Conservation (phyloP, 2,888 invertebrate species). For the Stenoptilia bipunctidactyla region DNA sequence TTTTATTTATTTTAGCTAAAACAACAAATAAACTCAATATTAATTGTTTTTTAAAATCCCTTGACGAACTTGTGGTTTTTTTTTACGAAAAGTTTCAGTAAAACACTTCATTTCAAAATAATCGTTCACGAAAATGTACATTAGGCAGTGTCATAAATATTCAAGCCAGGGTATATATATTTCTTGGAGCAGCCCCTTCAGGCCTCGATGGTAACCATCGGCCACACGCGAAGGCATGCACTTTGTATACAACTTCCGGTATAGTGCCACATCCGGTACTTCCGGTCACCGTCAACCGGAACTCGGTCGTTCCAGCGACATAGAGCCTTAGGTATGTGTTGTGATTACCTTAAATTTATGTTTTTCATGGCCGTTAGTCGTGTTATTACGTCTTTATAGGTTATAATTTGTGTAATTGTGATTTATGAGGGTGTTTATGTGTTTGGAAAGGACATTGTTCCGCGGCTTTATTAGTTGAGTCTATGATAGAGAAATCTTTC, state of each 20-base stretch:
- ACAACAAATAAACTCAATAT: too few relatives aligned
- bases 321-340: conserved; percentile 61
- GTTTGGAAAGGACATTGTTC: too few relatives aligned
- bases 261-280: conserved; percentile 23
- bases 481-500: too few relatives aligned
- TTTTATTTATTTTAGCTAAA: too few relatives aligned
- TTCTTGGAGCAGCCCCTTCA: conserved; percentile 11
- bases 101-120: too few relatives aligned
- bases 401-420: conserved; percentile 6
- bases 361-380: conserved; percentile 26
- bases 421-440: conserved; percentile 4
- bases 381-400: conserved; percentile 38
- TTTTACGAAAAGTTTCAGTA: too few relatives aligned
- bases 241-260: conserved; percentile 65
- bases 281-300: conserved; percentile 44
- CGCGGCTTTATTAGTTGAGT: too few relatives aligned
- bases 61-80: too few relatives aligned
- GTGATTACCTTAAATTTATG: conserved; percentile 55
- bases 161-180: conserved; percentile 1
- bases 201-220: conserved; percentile 17
- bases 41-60: too few relatives aligned
- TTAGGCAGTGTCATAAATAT: too few relatives aligned
- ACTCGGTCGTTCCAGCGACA: conserved; percentile 46
- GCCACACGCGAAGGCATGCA: conserved; percentile 60
- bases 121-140: too few relatives aligned